These are phyloP conservation scores for Nautilus pompilius DNA, from an alignment of 1,140 invertebrate species.

Conservation along the genomic window DNA sequence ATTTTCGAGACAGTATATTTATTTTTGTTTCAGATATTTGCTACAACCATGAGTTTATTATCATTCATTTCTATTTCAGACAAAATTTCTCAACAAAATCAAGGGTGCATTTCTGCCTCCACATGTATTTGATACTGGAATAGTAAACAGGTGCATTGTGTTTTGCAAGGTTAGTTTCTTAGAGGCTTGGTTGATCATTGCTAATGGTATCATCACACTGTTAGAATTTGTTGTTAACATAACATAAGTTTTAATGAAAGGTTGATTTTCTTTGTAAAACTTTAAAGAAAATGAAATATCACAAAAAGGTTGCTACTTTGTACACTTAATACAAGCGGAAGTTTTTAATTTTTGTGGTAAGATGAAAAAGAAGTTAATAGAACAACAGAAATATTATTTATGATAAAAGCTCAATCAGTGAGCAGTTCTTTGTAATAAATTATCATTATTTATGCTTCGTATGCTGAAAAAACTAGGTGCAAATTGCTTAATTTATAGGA, in stretches of 20 bases:
- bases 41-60: neutral
- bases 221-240: too few species aligned
- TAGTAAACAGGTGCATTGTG: slow-evolving; percentile 19
- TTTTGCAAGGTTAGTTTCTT: slow-evolving; percentile 28
- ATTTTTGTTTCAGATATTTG: neutral
- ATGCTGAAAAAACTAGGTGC: too few species aligned
- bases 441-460: too few species aligned
- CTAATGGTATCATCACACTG: too few species aligned
- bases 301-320: neutral
- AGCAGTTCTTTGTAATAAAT: too few species aligned
- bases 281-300: neutral
- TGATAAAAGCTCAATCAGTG: too few species aligned
- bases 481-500: too few species aligned
- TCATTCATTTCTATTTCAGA: slow-evolving; percentile 24
- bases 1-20: neutral
- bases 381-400: too few species aligned
- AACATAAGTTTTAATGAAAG: too few species aligned
- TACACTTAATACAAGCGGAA: neutral
- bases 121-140: slow-evolving; percentile 27
- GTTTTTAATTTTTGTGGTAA: neutral
- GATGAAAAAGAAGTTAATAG: too few species aligned
- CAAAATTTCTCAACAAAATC: slow-evolving; percentile 30
- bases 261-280: neutral
- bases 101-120: slow-evolving; percentile 23
- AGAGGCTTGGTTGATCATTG: too few species aligned